Evolutionary conservation across 2,113 vertebrate species (phyloP), one percentile per base, ranked within the genome.

Genomic region (Brachypodius melanocephalos): DNA sequence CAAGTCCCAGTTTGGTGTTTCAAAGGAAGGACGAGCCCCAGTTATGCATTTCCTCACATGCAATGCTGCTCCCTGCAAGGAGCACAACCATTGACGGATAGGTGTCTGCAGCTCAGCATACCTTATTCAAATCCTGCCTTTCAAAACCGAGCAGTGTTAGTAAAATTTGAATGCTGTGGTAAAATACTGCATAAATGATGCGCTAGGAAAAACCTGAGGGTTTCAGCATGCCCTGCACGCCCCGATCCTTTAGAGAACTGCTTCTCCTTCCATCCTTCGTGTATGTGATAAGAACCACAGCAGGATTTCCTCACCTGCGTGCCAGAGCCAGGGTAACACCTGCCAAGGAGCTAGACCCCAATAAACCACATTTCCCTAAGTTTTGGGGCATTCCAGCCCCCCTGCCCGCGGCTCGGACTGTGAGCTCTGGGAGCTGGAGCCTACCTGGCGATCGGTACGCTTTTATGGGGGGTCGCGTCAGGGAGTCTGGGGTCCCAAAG

Each of bases 381-480:
- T 5, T 5, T 4, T 10, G 15, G 14, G 19, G 19, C 75, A 8
- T 8, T 36, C 32, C 85, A 65, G 58, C 67, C 78, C 32, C 57
- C n/a, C 7, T 34, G 55, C 54, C 72, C n/a, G 77, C 14, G 17
- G 58, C 12, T 14, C 20, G 17, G 55, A 5, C 17, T 1, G 18
- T 2, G 28, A 18, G 66, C 48, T 4, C 54, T 4, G 65, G 1
- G 4, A 10, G 72, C 6, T 17, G 12, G 10, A 12, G 40, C 92
- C 96, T 92, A 98, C 98, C 98, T 96, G 63, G 32, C 38, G 68
- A 48, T 38, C 86, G 31, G 12, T 57, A n/a, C 0, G 73, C 86
- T 82, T 61, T 97, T 48, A 98, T 91, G 7, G 97, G 87, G 11
- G 97, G 98, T 11, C 98, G 97, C 36, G 82, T 3, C 75, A 98